Base-by-base conservation (phyloP, 1,140 invertebrate species). In the Drosophila lowei region DNA sequence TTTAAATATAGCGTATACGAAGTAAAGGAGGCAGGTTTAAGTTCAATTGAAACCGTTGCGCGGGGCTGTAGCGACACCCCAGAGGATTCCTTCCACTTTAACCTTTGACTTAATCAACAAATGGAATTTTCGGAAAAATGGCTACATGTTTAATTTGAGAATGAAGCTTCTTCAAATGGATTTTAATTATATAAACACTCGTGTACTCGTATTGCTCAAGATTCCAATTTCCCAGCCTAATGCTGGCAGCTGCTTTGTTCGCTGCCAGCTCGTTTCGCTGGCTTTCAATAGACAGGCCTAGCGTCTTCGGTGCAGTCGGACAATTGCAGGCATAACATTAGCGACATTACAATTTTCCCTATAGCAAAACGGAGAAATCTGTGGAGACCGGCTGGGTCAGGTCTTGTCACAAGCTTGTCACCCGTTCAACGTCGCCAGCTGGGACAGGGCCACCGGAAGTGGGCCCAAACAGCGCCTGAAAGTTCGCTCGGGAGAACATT, bases 261-360 rank as follows among this genome's bases (percentile, higher is more conserved):
- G n/a, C 6, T n/a, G 11, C 38, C 44, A 50, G 8, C 46, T 18
- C 70, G 58, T 30, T 25, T 44, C 58, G 58, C 13, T 72, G 70
- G 23, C 23, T 72, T 46, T 72, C 38, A 72, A 72, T 72, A 44
- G 46, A 8, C 15, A 23, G 42, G 8, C 25, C 48, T 30, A 59
- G 46, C 47, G 6, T 16, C 25, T 15, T 50, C 63, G 21, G 30
- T 72, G 50, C 67, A 72, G 23, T 50, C 43, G 16, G 56, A 44
- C 56, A 62, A 54, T 71, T 49, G 55, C 56, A 23, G 13, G 67
- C 25, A 28, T 38, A 41, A 53, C 60, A 62, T 55, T 43, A 73
- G 47, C 52, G 28, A 46, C 23, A 64, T 73, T 73, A 56, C 53
- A 64, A 71, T 71, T 59, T 70, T 59, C 16, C 8, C 64, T 56